These are phyloP conservation scores for Rhineura floridana DNA, from an alignment of 2,113 vertebrate species.

Conservation along the genomic window DNA sequence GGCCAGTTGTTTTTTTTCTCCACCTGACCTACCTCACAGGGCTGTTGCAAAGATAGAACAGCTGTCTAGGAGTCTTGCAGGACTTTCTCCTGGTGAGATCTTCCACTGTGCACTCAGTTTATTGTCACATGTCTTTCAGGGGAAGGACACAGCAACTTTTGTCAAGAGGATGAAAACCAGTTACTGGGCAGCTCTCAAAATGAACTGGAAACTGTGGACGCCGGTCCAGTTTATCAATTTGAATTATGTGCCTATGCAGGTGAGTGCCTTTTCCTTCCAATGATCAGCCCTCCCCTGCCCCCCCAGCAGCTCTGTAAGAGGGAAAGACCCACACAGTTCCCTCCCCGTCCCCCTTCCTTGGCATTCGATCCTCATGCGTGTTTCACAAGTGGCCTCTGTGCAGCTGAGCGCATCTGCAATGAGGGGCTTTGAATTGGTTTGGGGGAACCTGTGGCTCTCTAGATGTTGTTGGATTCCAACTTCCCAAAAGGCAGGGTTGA, in stretches of 20 bases:
- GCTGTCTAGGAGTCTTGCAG: too few relatives aligned
- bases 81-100: neutral
- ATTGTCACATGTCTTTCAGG: slow-evolving; percentile 65
- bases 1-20: neutral
- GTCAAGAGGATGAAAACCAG: slow-evolving; percentile 72
- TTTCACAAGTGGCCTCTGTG: too few relatives aligned
- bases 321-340: too few relatives aligned
- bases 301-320: neutral
- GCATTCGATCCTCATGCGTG: too few relatives aligned
- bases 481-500: too few relatives aligned
- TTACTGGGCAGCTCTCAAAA: slow-evolving; percentile 85
- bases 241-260: slow-evolving; percentile 87
- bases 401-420: too few relatives aligned
- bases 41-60: neutral
- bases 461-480: too few relatives aligned
- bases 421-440: too few relatives aligned
- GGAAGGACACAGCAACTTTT: slow-evolving; percentile 73
- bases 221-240: slow-evolving; percentile 88
- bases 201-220: slow-evolving; percentile 91
- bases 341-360: too few relatives aligned
- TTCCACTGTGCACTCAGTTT: neutral
- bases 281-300: neutral
- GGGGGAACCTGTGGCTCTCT: too few relatives aligned
- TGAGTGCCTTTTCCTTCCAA: slow-evolving; percentile 41
- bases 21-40: neutral